phyloP scores from a whole-genome alignment of 1,140 invertebrate genomes.

The Lasaia peninsularis region DNA sequence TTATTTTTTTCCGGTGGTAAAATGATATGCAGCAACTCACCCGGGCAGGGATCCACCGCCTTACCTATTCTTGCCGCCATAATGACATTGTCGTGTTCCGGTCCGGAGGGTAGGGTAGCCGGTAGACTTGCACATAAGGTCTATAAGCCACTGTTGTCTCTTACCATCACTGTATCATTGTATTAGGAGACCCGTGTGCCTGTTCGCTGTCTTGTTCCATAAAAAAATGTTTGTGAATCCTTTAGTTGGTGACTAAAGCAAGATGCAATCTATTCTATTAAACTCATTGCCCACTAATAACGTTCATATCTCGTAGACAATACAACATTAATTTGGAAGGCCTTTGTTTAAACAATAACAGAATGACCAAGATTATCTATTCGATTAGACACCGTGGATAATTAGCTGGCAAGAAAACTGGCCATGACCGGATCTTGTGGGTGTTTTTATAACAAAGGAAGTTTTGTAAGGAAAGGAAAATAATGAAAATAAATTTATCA shows the following conservation, averaged over 20 bases:
- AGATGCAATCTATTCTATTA: background rate
- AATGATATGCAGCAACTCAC: no score
- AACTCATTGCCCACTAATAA: background rate
- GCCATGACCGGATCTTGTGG: slow-evolving; percentile 6
- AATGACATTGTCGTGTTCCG: no score
- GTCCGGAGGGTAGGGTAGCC: no score
- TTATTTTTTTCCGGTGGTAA: no score
- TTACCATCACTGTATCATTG: no score
- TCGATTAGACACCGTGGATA: background rate
- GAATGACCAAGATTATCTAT: slow-evolving; percentile 3
- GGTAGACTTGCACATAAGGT: no score
- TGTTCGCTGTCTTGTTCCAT: no score
- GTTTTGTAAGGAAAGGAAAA: slow-evolving; percentile 10
- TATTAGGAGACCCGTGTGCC: no score
- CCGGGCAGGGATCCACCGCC: no score
- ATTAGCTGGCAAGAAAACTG: slow-evolving; percentile 1
- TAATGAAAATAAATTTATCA: background rate
- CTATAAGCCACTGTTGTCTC: no score
- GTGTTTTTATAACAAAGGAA: slow-evolving; percentile 10
- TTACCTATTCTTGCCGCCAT: no score
- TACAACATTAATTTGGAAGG: background rate
- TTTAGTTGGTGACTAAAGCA: background rate
- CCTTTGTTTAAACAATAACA: background rate
- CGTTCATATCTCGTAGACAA: background rate
- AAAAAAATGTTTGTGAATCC: no score